phyloP scores from a whole-genome alignment of 1,140 invertebrate species.

The Danaus melanippus region DNA sequence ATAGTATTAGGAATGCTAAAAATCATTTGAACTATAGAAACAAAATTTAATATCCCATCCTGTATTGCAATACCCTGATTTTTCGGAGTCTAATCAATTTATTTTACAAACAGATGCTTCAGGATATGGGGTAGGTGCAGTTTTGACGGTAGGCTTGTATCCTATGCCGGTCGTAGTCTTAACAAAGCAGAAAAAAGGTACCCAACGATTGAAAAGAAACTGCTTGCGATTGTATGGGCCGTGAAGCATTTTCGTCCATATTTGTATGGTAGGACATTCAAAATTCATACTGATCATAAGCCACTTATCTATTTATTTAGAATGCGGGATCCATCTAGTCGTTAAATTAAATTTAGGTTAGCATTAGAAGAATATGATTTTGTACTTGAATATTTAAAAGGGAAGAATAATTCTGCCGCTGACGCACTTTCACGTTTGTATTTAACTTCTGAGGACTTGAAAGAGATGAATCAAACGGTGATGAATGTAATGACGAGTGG shows the following conservation, averaged over 20 bases:
- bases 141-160: slow-evolving; percentile 47
- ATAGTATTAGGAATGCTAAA: slow-evolving; percentile 7
- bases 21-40: slow-evolving; percentile 11
- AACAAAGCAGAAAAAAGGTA: slow-evolving; percentile 58
- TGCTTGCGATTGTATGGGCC: slow-evolving; percentile 38
- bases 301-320: slow-evolving; percentile 10
- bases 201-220: slow-evolving; percentile 62
- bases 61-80: slow-evolving; percentile 14
- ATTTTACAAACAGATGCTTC: slow-evolving; percentile 41
- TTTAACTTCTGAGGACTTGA: slow-evolving; percentile 20
- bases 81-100: slow-evolving; percentile 28
- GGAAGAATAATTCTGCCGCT: slow-evolving; percentile 22
- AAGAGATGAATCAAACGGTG: slow-evolving; percentile 19
- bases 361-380: slow-evolving; percentile 5
- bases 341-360: slow-evolving; percentile 7
- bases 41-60: slow-evolving; percentile 20
- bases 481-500: slow-evolving; percentile 22
- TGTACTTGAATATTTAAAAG: slow-evolving; percentile 27
- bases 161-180: slow-evolving; percentile 52
- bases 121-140: slow-evolving; percentile 33
- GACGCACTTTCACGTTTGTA: slow-evolving; percentile 8
- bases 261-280: slow-evolving; percentile 44
- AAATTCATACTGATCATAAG: slow-evolving; percentile 39
- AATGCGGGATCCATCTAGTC: slow-evolving; percentile 5
- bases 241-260: slow-evolving; percentile 60